phyloP scores from a whole-genome alignment of 1,140 invertebrate species.

The Zaprionus nigranus region DNA sequence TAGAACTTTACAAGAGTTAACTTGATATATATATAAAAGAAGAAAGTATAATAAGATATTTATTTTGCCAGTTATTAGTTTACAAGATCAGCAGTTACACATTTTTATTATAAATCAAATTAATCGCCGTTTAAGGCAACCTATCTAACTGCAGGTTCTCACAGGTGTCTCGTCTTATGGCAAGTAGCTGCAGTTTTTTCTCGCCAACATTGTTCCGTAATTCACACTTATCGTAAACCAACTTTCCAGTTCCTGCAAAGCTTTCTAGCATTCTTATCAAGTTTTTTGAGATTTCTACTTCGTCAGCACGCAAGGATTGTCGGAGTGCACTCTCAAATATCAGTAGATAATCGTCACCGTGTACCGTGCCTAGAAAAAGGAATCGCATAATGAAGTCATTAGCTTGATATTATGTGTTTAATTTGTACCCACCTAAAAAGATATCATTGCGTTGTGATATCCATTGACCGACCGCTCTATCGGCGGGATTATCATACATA shows the following conservation, averaged over 20 bases:
- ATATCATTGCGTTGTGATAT: constrained; percentile 48
- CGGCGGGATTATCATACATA: constrained; percentile 55
- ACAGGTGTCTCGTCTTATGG: constrained; percentile 6
- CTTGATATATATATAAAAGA: too few species aligned
- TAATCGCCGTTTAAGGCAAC: not conserved
- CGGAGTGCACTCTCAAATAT: constrained; percentile 19
- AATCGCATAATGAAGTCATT: not conserved
- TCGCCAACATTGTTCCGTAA: constrained; percentile 14
- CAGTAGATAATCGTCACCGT: constrained; percentile 51
- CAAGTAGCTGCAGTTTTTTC: not conserved
- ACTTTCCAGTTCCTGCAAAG: not conserved
- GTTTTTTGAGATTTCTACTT: constrained; percentile 32
- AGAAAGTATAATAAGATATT: too few species aligned
- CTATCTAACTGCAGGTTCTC: not conserved
- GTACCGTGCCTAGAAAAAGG: not conserved
- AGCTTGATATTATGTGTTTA: not conserved
- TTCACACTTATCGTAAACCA: constrained; percentile 13
- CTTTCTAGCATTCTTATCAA: constrained; percentile 41
- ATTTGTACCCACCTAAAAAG: constrained; percentile 28
- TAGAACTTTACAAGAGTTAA: too few species aligned
- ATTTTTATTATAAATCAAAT: not conserved
- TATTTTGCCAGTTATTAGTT: too few species aligned
- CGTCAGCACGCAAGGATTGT: constrained; percentile 29
- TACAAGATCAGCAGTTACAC: too few species aligned
- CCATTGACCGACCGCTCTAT: constrained; percentile 16